These are phyloP conservation scores for Hemaris fuciformis DNA, from an alignment of 2,888 invertebrate species.

Conservation along the genomic window DNA sequence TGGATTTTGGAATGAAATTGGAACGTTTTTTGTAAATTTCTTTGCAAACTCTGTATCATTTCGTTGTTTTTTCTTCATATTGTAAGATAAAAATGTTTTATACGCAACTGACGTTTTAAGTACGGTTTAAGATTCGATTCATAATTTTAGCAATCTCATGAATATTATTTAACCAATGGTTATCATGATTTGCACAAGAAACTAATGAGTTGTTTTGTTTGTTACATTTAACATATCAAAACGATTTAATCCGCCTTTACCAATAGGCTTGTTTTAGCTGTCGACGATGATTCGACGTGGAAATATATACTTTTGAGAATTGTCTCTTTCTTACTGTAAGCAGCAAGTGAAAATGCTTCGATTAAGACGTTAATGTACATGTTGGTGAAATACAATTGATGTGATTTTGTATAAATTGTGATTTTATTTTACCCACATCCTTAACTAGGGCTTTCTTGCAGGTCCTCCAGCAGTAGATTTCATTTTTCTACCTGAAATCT, in stretches of 20 bases:
- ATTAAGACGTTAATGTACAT: slow-evolving; percentile 79
- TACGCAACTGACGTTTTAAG: neutral
- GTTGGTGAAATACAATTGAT: slow-evolving; percentile 82
- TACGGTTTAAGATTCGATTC: neutral
- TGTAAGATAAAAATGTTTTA: neutral
- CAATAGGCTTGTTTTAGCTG: slow-evolving; percentile 72
- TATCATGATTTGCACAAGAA: slow-evolving; percentile 13
- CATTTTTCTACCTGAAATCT: too few relatives aligned
- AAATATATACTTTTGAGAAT: slow-evolving; percentile 60
- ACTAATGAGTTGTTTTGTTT: slow-evolving; percentile 19
- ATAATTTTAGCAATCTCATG: neutral
- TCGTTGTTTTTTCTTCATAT: neutral
- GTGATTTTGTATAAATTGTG: slow-evolving; percentile 71
- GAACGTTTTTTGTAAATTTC: neutral
- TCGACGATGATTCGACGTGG: slow-evolving; percentile 50
- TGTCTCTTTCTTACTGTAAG: slow-evolving; percentile 73
- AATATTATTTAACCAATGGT: neutral
- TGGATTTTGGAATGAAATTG: neutral
- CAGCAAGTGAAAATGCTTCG: slow-evolving; percentile 75
- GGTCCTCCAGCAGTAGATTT: too few relatives aligned
- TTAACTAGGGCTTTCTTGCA: neutral
- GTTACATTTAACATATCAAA: slow-evolving; percentile 58
- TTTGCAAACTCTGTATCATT: neutral
- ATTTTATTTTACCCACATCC: slow-evolving; percentile 58
- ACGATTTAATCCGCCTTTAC: slow-evolving; percentile 73